phyloP scores from a whole-genome alignment of 1,140 invertebrate genomes.

The Heliconius himera region DNA sequence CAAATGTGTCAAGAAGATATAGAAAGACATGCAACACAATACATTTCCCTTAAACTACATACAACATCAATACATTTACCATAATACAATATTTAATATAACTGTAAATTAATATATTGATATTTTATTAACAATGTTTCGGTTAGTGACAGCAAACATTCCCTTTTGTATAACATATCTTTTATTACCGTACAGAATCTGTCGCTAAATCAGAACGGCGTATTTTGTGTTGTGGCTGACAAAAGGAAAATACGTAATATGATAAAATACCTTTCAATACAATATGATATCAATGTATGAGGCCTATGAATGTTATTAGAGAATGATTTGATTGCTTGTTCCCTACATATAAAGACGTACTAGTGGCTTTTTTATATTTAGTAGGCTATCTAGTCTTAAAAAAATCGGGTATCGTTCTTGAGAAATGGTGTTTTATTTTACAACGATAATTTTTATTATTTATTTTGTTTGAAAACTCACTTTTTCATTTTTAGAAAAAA shows the following conservation, averaged over 20 bases:
- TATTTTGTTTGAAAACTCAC: too few species aligned
- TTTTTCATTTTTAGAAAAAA: too few species aligned
- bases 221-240: conserved; percentile 60
- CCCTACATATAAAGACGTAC: too few species aligned
- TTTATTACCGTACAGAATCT: conserved; percentile 50
- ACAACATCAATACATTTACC: conserved; percentile 22
- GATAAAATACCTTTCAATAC: conserved; percentile 17
- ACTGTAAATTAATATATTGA: neutral
- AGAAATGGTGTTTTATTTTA: too few species aligned
- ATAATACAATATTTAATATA: neutral
- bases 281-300: neutral
- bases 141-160: conserved; percentile 55
- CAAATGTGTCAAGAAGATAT: neutral
- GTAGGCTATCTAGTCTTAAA: too few species aligned
- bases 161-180: conserved; percentile 39
- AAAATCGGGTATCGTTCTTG: too few species aligned
- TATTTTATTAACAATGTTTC: neutral
- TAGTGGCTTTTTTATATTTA: too few species aligned
- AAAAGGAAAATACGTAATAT: conserved; percentile 50
- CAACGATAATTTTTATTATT: too few species aligned
- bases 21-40: conserved; percentile 2
- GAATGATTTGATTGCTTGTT: neutral
- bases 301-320: conserved; percentile 5
- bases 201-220: conserved; percentile 53
- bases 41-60: neutral